Evolutionary conservation across 2,797 vertebrate species (phyloP), one percentile per base, ranked within the genome.

Genomic region (Carduelis carduelis): DNA sequence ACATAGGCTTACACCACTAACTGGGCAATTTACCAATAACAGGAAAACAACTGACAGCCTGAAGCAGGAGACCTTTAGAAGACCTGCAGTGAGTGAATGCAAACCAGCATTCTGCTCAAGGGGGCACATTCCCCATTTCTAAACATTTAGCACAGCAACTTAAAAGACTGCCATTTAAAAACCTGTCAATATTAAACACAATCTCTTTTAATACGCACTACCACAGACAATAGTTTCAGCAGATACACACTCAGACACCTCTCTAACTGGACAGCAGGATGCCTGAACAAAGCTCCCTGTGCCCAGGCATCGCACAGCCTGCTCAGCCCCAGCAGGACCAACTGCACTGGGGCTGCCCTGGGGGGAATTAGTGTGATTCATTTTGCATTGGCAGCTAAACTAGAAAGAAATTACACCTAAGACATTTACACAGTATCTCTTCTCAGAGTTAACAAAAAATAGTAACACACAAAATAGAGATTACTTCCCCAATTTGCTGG

Each of bases 341-440:
- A 4, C 24, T 3, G 14, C 55, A n/a, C 26, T 0, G 2, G 2
- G 4, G 34, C 6, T 8, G 8, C 8, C 28, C 1, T 3, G 1
- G 2, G 32, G 12, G 5, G 9, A 39, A 32, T 53, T 35, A 30
- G 39, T 0, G 0, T 6, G 5, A 46, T 49, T 37, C 43, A 39
- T 17, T 34, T 37, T 12, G 24, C 39, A 61, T 4, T 9, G 8
- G 34, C 63, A 26, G 37, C 68, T 64, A 23, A 52, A 12, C 28
- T 1, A 64, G 24, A 56, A 63, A 52, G 59, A 87, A 91, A 65
- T 13, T 26, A 2, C 8, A 65, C 6, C 2, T 3, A 64, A 0
- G 1, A 30, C 14, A 49, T 24, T 66, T 71, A 64, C 24, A 27
- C 0, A 39, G 28, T 26, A 59, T 34, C 56, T 87, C 50, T 49